phyloP scores from a whole-genome alignment of 1,140 invertebrate species.

The Manduca sexta region DNA sequence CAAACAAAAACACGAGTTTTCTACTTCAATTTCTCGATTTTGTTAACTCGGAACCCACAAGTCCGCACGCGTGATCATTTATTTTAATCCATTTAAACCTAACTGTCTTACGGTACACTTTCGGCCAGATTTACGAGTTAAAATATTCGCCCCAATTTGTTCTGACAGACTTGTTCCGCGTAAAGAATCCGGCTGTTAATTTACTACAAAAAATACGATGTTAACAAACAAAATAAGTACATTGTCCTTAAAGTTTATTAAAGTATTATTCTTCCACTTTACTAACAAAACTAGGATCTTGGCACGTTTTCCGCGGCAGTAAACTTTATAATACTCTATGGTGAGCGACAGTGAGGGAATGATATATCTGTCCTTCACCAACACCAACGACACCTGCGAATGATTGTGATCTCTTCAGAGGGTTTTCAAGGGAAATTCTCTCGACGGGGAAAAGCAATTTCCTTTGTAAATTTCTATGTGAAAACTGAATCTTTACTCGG shows the following conservation, averaged over 20 bases:
- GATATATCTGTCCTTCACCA: neutral
- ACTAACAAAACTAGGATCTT: constrained; percentile 1
- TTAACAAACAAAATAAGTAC: neutral
- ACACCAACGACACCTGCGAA: neutral
- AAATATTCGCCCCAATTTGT: no score
- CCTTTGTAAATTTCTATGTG: neutral
- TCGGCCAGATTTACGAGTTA: no score
- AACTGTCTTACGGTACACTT: no score
- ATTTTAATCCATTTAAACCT: no score
- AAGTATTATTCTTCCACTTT: constrained; percentile 4
- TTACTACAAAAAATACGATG: no score
- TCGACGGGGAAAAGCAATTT: neutral
- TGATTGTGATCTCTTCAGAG: neutral
- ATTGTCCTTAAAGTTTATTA: constrained; percentile 1
- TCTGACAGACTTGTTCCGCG: no score
- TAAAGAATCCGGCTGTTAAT: no score
- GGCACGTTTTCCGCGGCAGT: constrained; percentile 1
- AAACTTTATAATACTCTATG: constrained; percentile 4
- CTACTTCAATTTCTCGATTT: no score
- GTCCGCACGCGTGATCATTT: no score
- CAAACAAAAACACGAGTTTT: no score
- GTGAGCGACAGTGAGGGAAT: neutral
- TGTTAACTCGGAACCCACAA: no score
- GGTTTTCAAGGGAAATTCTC: neutral
- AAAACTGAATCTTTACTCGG: no score